phyloP scores from a whole-genome alignment of 2,113 vertebrate species.

The Stigmatopora nigra region DNA sequence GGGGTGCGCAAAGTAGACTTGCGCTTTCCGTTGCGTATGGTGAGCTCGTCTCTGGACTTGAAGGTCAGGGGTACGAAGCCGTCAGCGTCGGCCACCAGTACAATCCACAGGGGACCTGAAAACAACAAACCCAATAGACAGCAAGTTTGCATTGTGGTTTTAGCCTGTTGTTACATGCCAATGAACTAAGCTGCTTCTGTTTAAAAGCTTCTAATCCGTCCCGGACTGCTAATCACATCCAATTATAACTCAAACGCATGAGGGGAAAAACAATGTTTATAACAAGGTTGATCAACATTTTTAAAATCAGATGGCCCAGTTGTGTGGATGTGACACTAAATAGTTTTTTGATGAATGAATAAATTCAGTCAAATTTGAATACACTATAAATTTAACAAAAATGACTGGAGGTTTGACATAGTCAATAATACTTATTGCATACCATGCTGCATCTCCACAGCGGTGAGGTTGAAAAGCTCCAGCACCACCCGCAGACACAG shows the following conservation, averaged over 20 bases:
- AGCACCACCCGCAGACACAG: conserved; percentile 75
- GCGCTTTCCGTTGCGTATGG: conserved; percentile 73
- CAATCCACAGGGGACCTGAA: conserved; percentile 82
- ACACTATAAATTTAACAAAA: neutral
- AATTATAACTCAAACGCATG: conserved; percentile 51
- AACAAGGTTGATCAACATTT: neutral
- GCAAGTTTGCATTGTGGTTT: neutral
- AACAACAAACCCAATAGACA: neutral
- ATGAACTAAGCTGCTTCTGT: conserved; percentile 61
- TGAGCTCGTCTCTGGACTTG: conserved; percentile 74
- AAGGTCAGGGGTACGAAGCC: conserved; percentile 87
- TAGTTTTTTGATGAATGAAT: neutral
- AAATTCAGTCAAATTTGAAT: neutral
- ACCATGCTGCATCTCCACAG: conserved; percentile 91
- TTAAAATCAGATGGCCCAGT: neutral
- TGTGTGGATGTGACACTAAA: neutral
- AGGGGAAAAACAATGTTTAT: neutral
- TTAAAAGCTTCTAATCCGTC: conserved; percentile 58
- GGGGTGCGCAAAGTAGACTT: conserved; percentile 45
- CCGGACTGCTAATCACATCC: conserved; percentile 56
- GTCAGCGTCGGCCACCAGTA: conserved; percentile 79
- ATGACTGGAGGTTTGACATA: neutral
- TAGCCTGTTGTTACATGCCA: neutral
- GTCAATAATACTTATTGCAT: conserved; percentile 41
- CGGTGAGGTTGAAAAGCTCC: conserved; percentile 78